Evolutionary conservation across 2,888 invertebrate genomes (phyloP), one percentile per base, ranked within the genome.

Genomic region (Cryptocephalus moraei): DNA sequence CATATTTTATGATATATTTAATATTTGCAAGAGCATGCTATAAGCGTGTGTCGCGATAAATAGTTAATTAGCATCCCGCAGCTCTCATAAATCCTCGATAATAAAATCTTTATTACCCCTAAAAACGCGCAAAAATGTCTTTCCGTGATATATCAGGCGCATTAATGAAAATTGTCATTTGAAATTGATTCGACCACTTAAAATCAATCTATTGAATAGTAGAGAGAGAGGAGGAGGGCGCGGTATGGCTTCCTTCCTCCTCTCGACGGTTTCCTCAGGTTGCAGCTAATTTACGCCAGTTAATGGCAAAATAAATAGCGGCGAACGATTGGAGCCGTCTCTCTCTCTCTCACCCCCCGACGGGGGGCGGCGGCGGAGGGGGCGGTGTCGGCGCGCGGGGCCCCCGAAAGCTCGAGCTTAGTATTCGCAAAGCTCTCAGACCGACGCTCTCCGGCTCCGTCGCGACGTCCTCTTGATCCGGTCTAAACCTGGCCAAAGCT

Each of bases 391-490:
- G 52, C 56, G 55, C 60, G 62, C 62, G 62, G 61, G 56, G 22
- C 22, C 22, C 22, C 22, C 57, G 55, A 65, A 61, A 62, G 64
- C 63, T 60, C 63, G 57, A 63, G 66, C 66, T 67, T 67, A 69
- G 70, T 68, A 67, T 67, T 63, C 64, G 67, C 65, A 69, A 69
- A 69, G 69, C 69, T 69, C 66, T 69, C 66, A 66, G 65, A 68
- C 68, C 68, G 68, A 67, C 65, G 60, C 48, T 49, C 52, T 45
- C 58, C 41, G 60, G 62, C 62, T 66, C 67, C 73, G 72, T 69
- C 74, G 74, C 73, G 72, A 74, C 74, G 74, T 72, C 48, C 48
- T 69, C 68, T 61, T 69, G 68, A 68, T 69, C 69, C 70, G 62
- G 58, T 60, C 66, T 69, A 70, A 71, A 68, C 69, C 69, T 64